Percentiles rank a stretch among this genome's conserved stretches.
These are phyloP conservation scores for Steatornis caripensis DNA, from an alignment of 2,113 vertebrate species.

Conservation along the genomic window DNA sequence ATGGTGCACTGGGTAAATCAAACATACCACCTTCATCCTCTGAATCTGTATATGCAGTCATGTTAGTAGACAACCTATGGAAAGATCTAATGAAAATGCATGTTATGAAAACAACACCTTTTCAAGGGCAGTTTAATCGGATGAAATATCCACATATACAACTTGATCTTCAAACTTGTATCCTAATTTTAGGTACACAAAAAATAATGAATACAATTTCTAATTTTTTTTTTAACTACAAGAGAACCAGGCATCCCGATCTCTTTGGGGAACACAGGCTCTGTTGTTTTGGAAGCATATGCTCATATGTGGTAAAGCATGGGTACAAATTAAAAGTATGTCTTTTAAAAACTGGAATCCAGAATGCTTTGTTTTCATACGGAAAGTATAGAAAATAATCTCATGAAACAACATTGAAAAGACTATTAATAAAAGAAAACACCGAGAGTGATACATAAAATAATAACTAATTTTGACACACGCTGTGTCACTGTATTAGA, in stretches of 20 bases:
- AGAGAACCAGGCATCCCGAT: background rate
- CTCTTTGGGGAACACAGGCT: background rate
- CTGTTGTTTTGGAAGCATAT: background rate
- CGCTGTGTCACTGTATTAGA: background rate
- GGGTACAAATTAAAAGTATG: background rate
- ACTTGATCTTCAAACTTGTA: background rate
- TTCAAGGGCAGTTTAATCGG: background rate
- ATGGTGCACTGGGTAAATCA: background rate
- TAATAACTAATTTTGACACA: background rate
- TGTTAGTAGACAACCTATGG: background rate
- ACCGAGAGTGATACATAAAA: background rate
- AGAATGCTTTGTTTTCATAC: background rate
- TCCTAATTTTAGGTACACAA: background rate
- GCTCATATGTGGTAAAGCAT: background rate
- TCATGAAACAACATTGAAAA: background rate
- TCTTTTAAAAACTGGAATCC: background rate
- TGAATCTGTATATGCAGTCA: background rate
- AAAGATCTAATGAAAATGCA: background rate
- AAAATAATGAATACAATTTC: background rate
- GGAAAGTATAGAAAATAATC: background rate
- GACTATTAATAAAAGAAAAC: background rate
- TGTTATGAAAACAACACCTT: background rate
- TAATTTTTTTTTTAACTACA: background rate
- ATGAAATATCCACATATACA: background rate
- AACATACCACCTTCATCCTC: background rate